These are phyloP conservation scores for Ctenopoma multispine DNA, from an alignment of 2,797 vertebrate genomes.

Conservation along the genomic window DNA sequence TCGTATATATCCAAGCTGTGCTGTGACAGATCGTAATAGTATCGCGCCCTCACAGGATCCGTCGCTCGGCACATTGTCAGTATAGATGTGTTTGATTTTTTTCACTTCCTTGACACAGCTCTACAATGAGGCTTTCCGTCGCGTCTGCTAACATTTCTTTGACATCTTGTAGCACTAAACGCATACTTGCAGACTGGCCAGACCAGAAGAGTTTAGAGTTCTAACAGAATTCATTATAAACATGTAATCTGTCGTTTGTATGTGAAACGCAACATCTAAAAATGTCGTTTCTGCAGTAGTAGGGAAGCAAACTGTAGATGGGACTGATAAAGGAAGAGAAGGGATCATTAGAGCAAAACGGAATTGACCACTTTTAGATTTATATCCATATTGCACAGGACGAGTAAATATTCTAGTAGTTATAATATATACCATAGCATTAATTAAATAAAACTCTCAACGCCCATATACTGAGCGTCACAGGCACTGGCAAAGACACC, in stretches of 20 bases:
- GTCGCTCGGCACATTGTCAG: constrained; percentile 10
- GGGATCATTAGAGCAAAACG: constrained; percentile 3
- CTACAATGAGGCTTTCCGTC: constrained; percentile 40
- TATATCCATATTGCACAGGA: neutral
- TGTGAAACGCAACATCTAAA: neutral
- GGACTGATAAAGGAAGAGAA: constrained; percentile 3
- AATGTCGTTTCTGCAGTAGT: neutral
- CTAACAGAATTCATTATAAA: neutral
- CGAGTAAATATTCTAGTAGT: neutral
- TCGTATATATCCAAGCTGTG: neutral
- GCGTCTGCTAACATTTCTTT: neutral
- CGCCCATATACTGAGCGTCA: neutral
- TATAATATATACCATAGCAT: neutral
- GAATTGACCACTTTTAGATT: neutral
- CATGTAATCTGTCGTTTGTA: neutral
- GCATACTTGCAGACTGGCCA: neutral
- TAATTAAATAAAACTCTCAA: neutral
- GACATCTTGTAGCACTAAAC: constrained; percentile 12
- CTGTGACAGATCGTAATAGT: neutral
- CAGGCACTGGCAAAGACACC: neutral
- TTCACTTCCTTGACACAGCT: constrained; percentile 71
- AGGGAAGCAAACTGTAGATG: neutral
- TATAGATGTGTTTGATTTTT: constrained; percentile 39
- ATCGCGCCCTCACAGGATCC: neutral
- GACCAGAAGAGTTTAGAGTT: neutral